Evolutionary conservation across 2,888 invertebrate species (phyloP), one percentile per base, ranked within the genome.

Genomic region (Spodoptera exigua): DNA sequence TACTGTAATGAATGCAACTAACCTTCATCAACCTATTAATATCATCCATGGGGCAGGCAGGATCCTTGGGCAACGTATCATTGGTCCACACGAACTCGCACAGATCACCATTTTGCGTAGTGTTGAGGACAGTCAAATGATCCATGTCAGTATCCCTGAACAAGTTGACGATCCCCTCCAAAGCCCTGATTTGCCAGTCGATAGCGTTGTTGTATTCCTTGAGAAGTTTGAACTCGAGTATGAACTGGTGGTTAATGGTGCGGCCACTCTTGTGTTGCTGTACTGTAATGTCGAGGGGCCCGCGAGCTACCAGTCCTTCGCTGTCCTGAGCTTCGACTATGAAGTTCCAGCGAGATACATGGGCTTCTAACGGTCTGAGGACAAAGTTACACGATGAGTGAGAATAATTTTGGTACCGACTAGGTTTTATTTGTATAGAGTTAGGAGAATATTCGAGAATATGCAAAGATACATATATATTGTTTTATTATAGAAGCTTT

Each of bases 61-160:
- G 87, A 77, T 96, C 96, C 47, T 96, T 96, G 0, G 97, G 96
- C 74, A 98, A 86, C 7, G 97, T 97, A 74, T 98, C 98, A 83
- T 99, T 99, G 14, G 98, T 97, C 97, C 97, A 98, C 32, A 96
- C 96, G 85, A 95, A 97, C 76, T 96, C 96, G 74, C 95, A 96
- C 81, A 95, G 95, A 81, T 95, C 95, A 34, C 90, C 95, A 46
- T 89, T 90, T 57, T 95, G 93, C 36, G 96, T 96, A 17, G 96
- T 95, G 36, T 95, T 95, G 47, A 96, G 92, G 0, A 98, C 97
- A 0, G 96, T 96, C 67, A 98, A 95, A 58, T 96, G 95, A 18
- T 95, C 95, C 85, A 95, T 90, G 70, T 96, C 95, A 0, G 95
- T 95, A 48, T 95, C 91, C 35, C 95, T 93, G 87, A 96, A 96